Evolutionary conservation across 2,113 vertebrate genomes (phyloP), one percentile per base, ranked within the genome.

Genomic region (Nannobrachium achirus): DNA sequence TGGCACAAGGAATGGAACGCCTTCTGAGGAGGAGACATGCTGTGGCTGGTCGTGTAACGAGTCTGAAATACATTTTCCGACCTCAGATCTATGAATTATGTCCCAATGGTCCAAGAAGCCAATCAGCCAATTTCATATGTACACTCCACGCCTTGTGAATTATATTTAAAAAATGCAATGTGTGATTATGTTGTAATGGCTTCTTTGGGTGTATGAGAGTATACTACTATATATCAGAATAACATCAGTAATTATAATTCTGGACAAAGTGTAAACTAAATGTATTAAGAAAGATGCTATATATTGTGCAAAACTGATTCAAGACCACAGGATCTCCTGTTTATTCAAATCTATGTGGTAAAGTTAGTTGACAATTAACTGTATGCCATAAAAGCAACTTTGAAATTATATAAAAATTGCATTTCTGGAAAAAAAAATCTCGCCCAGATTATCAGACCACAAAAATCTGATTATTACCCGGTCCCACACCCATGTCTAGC

Each of bases 21-120:
- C 73, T 84, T 72, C 79, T 81, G 85, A 73, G 79, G 19, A 50
- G 73, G 58, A n/a, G 80, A 18, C 25, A 58, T 38, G 73, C 19
- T 58, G 42, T 1, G 16, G 14, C 11, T 51, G 6, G 25, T n/a
- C n/a, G n/a, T 11, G 56, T 19, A 48, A 14, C 2, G n/a, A 48
- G 14, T 48, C 11, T 46, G 18, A 10, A 44, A 51, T 48, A 13
- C 11, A 48, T n/a, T 3, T 38, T 57, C 6, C 25, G 4, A 25
- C 25, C 25, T 33, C 25, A 33, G 6, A 33, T 33, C 25, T 33
- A 33, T 33, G 25, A 33, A 33, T n/a, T 33, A 33, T 33, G 25
- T 33, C 25, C 25, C 25, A 33, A 33, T 5, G 8, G 13, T 15
- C 59, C 25, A 7, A 19, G 52, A 66, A 25, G 20, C 16, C 45